Base-by-base conservation (phyloP, 2,797 vertebrate genomes). In the Lagorchestes hirsutus region DNA sequence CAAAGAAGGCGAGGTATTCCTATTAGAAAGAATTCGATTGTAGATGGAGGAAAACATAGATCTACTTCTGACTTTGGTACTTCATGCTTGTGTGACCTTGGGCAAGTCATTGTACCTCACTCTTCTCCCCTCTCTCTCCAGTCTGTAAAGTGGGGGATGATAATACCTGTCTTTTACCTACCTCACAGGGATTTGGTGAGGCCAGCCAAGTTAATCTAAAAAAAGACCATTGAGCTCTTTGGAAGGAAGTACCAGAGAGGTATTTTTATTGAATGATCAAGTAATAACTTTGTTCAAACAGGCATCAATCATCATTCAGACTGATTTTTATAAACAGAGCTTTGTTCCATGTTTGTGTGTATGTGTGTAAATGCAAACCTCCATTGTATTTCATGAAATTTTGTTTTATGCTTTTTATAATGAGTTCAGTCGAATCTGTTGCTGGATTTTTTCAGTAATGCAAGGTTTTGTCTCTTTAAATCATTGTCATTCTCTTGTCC, bases 141-240 rank as follows among this genome's bases (percentile, higher is more conserved):
- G 27, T 97, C 56, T 92, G 58, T 96, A 90, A 92, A 96, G 91
- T 95, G 92, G 92, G 82, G 82, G 40, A 92, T 54, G 4, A 55
- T 0, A 5, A 91, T 87, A 90, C 91, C 92, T 96, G 93, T 94
- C 95, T 96, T 92, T 92, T 95, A 90, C 95, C 97, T 97, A 93
- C 96, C 93, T 97, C 96, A 90, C 34, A 93, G 95, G 59, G 56
- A 82, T 82, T 56, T 90, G 96, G 94, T 96, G 90, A 96, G 95
- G 93, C 59, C 5, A 91, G 58, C 92, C 28, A 54, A 93, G 46
- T 6, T 92, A 54, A 82, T 90, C 94, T 34, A 0, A 67, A 90
- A 55, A 92, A 90, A 95, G 16, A 27, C 90, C 92, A 12, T 55
- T 74, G 94, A 1, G 0, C 54, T 59, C 90, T 94, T 74, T 56